Evolutionary conservation across 2,113 vertebrate genomes (phyloP).

Genomic region (Gracilinanus agilis): DNA sequence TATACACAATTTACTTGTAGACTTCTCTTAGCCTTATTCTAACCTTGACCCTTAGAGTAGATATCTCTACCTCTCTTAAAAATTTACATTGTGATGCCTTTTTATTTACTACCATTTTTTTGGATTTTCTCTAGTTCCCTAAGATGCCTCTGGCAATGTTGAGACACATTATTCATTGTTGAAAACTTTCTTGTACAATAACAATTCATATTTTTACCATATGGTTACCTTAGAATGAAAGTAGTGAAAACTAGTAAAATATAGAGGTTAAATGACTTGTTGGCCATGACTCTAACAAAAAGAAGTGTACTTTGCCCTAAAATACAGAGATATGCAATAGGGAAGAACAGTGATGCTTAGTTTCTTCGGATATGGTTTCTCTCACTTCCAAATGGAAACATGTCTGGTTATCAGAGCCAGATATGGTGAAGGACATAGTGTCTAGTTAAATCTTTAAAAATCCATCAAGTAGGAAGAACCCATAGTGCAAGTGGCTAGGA

Average conservation of each 20-base stretch:
- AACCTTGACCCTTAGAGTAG: conserved; percentile 57
- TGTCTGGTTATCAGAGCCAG: background rate
- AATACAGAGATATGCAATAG: background rate
- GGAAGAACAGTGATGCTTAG: background rate
- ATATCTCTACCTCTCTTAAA: conserved; percentile 56
- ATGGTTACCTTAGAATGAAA: conserved; percentile 25
- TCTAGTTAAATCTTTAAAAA: background rate
- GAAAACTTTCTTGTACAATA: conserved; percentile 49
- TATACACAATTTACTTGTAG: background rate
- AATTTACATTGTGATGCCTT: conserved; percentile 52
- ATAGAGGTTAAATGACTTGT: background rate
- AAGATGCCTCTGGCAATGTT: conserved; percentile 54
- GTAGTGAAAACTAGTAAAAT: conserved; percentile 11
- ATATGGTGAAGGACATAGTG: background rate
- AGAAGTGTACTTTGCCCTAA: background rate
- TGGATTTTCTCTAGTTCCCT: conserved; percentile 59
- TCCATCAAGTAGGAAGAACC: background rate
- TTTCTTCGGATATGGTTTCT: background rate
- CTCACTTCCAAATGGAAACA: background rate
- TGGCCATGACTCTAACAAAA: background rate
- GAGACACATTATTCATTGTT: conserved; percentile 58
- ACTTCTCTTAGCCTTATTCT: conserved; percentile 42
- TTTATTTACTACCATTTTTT: conserved; percentile 60
- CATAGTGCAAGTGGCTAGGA: background rate
- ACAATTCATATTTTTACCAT: conserved; percentile 27